Conservation (phyloP, 2,113 vertebrate species). For the Alces alces region DNA sequence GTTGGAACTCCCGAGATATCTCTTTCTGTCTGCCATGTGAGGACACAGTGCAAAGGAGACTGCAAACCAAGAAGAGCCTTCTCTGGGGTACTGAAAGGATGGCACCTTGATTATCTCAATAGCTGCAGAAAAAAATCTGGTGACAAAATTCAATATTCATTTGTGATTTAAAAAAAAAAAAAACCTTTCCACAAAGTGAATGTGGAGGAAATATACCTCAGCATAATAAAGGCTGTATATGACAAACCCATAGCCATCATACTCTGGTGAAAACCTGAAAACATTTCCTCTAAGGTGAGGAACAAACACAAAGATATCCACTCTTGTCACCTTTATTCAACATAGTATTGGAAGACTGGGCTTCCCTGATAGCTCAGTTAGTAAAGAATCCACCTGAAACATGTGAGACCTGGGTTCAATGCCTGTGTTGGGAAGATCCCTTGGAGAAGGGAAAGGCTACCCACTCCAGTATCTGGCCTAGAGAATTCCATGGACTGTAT, state of each 20-base stretch:
- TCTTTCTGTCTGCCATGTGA: background rate
- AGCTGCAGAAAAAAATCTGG: background rate
- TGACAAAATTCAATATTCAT: background rate
- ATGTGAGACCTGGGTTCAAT: background rate
- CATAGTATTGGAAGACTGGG: background rate
- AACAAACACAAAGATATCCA: background rate
- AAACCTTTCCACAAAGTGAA: background rate
- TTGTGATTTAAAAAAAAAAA: background rate
- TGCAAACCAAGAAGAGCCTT: background rate
- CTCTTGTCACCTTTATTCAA: background rate
- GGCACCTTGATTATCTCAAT: background rate
- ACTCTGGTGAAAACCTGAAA: background rate
- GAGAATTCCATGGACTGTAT: background rate
- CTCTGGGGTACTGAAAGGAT: background rate
- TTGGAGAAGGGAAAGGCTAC: background rate
- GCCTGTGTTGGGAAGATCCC: background rate
- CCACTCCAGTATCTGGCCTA: background rate
- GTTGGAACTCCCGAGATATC: background rate
- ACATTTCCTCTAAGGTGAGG: background rate
- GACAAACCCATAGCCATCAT: background rate
- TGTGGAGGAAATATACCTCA: background rate
- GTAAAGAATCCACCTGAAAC: background rate
- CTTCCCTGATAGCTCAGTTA: background rate
- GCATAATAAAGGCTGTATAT: background rate
- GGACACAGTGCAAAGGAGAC: background rate